Base-by-base conservation (phyloP, 2,113 vertebrate genomes). In the Sapayoa aenigma region DNA sequence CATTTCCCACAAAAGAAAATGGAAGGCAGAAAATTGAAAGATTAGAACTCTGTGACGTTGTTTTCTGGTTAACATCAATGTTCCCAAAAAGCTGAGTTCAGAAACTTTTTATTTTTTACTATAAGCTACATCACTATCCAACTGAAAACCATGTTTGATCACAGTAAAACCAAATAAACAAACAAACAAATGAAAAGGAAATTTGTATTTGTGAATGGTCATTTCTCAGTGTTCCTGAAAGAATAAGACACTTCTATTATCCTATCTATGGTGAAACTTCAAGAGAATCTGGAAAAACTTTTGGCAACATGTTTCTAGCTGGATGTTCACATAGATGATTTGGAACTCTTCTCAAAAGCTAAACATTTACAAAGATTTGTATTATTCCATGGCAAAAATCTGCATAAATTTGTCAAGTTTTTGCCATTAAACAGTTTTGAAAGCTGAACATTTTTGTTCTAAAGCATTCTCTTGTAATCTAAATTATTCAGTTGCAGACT, bases 361-460 rank as follows among this genome's bases (percentile, higher is more conserved):
- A 94, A 96, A 94, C 33, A 93, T 81, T 95, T 94, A 80, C 21
- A 93, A 60, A 89, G 80, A 58, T 21, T 94, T 78, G 39, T 67
- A n/a, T 10, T 84, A 76, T 91, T 97, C 33, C 25, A n/a, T 58
- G 44, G 41, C 53, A 44, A 41, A 93, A 94, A 88, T 81, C 49
- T 89, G 72, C 63, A 89, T 69, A 89, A 5, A 69, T 94, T 94
- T 95, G 72, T 77, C 56, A 92, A 30, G 87, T 68, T 96, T 97
- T 97, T 97, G 89, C 94, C 20, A 30, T 84, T 91, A 90, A 97
- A 86, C 22, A 78, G 37, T 90, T 96, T 87, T 94, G 67, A 93
- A 91, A 95, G 50, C 31, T 75, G 67, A 91, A 69, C 50, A 41
- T 83, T 91, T 91, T 49, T 82, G 33, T 72, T n/a, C 9, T 19